Evolutionary conservation across 2,888 invertebrate genomes (phyloP).

Genomic region (Embidobia sp.): DNA sequence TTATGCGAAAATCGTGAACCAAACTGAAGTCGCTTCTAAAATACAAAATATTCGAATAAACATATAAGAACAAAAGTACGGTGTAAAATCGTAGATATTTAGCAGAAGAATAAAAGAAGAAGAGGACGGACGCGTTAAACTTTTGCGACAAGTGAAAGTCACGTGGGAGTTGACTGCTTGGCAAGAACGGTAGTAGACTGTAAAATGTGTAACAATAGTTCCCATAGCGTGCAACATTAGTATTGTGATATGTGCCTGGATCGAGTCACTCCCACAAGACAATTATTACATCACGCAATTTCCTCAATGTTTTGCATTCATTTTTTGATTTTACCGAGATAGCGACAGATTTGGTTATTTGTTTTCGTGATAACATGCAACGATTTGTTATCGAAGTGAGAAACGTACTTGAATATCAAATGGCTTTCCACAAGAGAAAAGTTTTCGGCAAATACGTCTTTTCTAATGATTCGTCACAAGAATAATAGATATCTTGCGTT

Average conservation of each 20-base stretch:
- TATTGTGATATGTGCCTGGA: constrained; percentile 75
- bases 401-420: constrained; percentile 16
- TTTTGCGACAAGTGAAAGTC: constrained; percentile 80
- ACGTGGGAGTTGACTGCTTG: constrained; percentile 77
- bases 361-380: constrained; percentile 50
- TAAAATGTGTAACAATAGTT: constrained; percentile 82
- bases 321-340: constrained; percentile 62
- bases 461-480: constrained; percentile 22
- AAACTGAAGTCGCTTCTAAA: not conserved
- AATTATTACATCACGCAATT: constrained; percentile 81
- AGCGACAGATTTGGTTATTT: constrained; percentile 57
- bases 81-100: constrained; percentile 27
- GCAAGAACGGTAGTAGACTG: constrained; percentile 77
- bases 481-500: constrained; percentile 12
- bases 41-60: not conserved
- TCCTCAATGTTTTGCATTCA: constrained; percentile 76
- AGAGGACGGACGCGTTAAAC: constrained; percentile 67
- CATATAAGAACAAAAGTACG: constrained; percentile 4
- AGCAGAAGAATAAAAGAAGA: constrained; percentile 54
- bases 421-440: constrained; percentile 23
- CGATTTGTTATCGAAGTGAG: constrained; percentile 45
- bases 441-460: constrained; percentile 11
- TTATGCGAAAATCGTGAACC: too few species aligned
- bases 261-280: constrained; percentile 80
- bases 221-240: constrained; percentile 79